Percentiles rank a stretch among this genome's conserved stretches.
Conservation (phyloP, 2,797 vertebrate genomes). For the Otolemur crassicaudatus region DNA sequence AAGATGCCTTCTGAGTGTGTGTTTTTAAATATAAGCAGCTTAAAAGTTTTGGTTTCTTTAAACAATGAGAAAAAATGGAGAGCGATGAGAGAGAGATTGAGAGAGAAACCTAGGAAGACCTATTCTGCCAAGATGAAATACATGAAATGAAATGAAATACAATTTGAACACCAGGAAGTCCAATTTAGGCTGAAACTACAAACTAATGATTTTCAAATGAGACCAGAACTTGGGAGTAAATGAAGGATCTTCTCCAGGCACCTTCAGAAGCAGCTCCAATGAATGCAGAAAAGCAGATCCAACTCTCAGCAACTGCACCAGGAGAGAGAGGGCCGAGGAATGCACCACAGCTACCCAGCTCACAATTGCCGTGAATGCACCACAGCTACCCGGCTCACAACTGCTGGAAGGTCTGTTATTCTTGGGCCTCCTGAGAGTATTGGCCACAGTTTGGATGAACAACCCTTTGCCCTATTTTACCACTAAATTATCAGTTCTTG, state of each 20-base stretch:
- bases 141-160: neutral
- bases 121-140: slow-evolving; percentile 36
- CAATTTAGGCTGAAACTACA: slow-evolving; percentile 40
- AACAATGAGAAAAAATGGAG: neutral
- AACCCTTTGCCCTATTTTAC: neutral
- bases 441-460: neutral
- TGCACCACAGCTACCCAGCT: neutral
- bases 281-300: neutral
- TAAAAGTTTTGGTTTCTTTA: slow-evolving; percentile 1
- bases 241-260: neutral
- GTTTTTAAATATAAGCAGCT: neutral
- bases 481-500: neutral
- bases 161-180: slow-evolving; percentile 2
- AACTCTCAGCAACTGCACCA: neutral
- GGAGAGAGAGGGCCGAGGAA: neutral
- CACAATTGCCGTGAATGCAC: neutral
- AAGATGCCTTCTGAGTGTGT: slow-evolving; percentile 45
- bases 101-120: neutral
- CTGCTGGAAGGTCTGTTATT: neutral
- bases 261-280: neutral
- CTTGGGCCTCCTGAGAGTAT: neutral
- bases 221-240: slow-evolving; percentile 30
- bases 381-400: too few relatives aligned
- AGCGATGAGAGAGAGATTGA: neutral
- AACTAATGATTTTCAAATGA: slow-evolving; percentile 34